Conservation (phyloP, 2,113 vertebrate genomes). For the Columba janthina region DNA sequence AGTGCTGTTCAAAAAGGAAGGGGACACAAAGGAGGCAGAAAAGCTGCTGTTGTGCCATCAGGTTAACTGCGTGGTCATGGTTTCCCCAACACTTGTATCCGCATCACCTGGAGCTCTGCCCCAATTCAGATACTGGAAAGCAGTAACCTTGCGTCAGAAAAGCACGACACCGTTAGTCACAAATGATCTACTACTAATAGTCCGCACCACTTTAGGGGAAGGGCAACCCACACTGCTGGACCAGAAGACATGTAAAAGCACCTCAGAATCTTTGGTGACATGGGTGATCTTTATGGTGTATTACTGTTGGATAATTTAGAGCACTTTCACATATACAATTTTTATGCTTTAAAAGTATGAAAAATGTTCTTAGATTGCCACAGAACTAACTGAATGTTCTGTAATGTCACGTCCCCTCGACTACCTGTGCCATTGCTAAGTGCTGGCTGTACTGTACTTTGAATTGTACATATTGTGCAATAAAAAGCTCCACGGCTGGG, state of each 20-base stretch:
- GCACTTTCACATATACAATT: neutral
- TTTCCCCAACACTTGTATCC: neutral
- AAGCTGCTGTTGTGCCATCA: neutral
- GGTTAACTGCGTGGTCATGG: neutral
- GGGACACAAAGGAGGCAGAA: neutral
- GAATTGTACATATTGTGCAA: neutral
- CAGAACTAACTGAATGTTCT: neutral
- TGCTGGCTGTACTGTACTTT: neutral
- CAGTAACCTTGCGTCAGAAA: neutral
- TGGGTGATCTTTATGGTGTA: neutral
- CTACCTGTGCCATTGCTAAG: neutral
- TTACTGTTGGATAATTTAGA: neutral
- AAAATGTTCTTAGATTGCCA: neutral
- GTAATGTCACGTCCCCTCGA: neutral
- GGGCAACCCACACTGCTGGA: neutral
- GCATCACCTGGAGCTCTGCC: neutral
- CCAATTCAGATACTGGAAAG: accelerated
- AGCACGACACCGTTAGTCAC: neutral
- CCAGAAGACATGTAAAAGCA: neutral
- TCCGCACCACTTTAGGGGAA: neutral
- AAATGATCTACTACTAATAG: accelerated
- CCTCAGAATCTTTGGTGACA: neutral
- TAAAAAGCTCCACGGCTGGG: neutral
- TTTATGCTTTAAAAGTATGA: neutral
- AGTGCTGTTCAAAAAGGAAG: neutral